Evolutionary conservation across 2,888 invertebrate species (phyloP).

Genomic region (Volucella bombylans): DNA sequence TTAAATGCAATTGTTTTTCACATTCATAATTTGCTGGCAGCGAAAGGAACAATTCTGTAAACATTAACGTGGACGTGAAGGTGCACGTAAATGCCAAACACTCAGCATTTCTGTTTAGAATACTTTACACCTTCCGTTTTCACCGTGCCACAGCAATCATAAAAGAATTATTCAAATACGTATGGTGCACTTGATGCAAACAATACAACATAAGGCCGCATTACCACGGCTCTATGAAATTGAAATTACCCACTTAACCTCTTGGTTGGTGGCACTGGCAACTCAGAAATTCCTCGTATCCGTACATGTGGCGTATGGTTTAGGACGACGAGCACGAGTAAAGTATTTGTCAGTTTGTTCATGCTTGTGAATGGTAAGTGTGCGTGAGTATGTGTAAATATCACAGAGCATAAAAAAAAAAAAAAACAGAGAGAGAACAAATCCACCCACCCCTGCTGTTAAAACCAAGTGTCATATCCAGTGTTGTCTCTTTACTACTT

Average conservation of each 20-base stretch:
- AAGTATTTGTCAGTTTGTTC: slow-evolving; percentile 21
- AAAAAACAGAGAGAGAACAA: not conserved
- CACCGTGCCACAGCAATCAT: slow-evolving; percentile 39
- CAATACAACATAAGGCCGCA: slow-evolving; percentile 50
- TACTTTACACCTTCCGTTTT: slow-evolving; percentile 48
- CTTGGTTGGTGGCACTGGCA: slow-evolving; percentile 26
- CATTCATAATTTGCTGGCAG: slow-evolving; percentile 12
- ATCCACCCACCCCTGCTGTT: no score
- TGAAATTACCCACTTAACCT: slow-evolving; percentile 45
- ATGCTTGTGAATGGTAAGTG: slow-evolving; percentile 12
- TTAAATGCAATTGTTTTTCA: slow-evolving; percentile 57
- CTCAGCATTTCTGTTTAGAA: slow-evolving; percentile 32
- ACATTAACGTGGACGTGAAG: not conserved
- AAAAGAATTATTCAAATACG: slow-evolving; percentile 64
- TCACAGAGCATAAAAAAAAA: not conserved
- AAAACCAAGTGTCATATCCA: no score
- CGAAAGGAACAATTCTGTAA: slow-evolving; percentile 38
- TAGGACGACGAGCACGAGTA: not conserved
- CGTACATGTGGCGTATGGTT: not conserved
- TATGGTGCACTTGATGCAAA: slow-evolving; percentile 60
- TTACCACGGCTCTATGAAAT: slow-evolving; percentile 42
- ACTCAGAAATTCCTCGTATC: slow-evolving; percentile 18
- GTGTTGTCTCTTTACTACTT: no score
- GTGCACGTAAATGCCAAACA: not conserved
- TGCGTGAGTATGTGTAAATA: not conserved